phyloP scores from a whole-genome alignment of 64 coral and sea anemone species.

The Stylophora pistillata region DNA sequence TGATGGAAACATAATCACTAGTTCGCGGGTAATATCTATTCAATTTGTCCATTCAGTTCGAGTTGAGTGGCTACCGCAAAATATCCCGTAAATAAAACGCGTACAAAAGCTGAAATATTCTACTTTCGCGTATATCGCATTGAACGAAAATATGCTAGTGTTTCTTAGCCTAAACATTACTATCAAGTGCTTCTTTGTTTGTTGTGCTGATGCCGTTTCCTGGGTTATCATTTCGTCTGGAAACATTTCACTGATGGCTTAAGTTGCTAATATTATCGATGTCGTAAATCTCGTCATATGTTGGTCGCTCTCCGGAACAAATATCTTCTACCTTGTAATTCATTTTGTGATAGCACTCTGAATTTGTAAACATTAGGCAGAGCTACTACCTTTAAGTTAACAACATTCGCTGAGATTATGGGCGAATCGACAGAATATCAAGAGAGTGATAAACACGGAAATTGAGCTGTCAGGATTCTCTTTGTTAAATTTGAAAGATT shows the following conservation, averaged over 20 bases:
- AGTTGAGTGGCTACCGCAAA: background rate
- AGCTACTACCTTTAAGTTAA: background rate
- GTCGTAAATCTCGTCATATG: background rate
- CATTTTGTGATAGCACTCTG: background rate
- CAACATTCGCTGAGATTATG: background rate
- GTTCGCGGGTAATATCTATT: background rate
- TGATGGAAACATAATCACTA: constrained; percentile 22
- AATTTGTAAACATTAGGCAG: background rate
- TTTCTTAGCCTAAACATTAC: background rate
- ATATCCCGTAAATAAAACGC: background rate
- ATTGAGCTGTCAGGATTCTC: background rate
- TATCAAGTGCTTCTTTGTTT: background rate
- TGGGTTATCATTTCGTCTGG: background rate
- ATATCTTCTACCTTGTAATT: background rate
- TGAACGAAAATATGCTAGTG: background rate
- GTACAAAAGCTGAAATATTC: background rate
- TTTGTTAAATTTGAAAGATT: background rate
- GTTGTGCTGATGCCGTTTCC: background rate
- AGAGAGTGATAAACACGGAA: background rate
- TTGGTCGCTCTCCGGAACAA: background rate
- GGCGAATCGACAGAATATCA: background rate
- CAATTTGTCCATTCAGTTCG: background rate
- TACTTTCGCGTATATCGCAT: too few species aligned
- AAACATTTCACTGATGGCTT: background rate
- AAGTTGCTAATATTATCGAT: constrained; percentile 1